Conservation (phyloP, 2,113 vertebrate species). For the Tupaia chinensis region DNA sequence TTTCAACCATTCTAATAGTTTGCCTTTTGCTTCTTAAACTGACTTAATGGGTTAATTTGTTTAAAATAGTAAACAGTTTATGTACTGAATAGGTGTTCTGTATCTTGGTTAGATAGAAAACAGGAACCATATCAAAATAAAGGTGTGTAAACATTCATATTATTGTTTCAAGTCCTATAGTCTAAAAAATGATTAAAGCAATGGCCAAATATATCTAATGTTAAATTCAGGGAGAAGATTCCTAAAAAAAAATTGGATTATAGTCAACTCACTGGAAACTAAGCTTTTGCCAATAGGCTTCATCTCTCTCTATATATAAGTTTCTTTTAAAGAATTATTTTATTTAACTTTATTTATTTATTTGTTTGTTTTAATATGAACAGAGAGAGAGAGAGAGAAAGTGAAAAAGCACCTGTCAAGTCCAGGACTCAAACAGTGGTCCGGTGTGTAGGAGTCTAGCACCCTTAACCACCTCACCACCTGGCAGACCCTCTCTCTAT, state of each 20-base stretch:
- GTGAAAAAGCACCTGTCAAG: no score
- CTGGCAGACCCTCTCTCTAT: no score
- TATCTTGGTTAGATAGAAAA: conserved; percentile 27
- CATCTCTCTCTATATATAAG: neutral
- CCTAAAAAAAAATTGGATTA: neutral
- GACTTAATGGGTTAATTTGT: neutral
- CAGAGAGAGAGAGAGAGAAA: no score
- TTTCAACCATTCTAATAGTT: neutral
- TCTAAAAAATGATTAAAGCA: conserved; percentile 42
- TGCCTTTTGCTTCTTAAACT: neutral
- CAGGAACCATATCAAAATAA: conserved; percentile 27
- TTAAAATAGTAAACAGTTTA: neutral
- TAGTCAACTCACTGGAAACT: neutral
- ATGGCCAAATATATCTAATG: neutral
- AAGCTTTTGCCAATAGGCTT: neutral
- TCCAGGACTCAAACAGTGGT: no score
- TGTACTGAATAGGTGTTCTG: neutral
- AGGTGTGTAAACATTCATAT: neutral
- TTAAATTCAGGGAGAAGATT: neutral
- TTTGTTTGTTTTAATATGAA: no score
- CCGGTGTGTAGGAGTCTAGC: no score
- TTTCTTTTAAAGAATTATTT: no score
- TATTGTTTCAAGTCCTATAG: neutral
- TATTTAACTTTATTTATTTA: no score
- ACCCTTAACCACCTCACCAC: no score